Base-by-base conservation (phyloP, 1,140 invertebrate species). In the Bombus turneri region DNA sequence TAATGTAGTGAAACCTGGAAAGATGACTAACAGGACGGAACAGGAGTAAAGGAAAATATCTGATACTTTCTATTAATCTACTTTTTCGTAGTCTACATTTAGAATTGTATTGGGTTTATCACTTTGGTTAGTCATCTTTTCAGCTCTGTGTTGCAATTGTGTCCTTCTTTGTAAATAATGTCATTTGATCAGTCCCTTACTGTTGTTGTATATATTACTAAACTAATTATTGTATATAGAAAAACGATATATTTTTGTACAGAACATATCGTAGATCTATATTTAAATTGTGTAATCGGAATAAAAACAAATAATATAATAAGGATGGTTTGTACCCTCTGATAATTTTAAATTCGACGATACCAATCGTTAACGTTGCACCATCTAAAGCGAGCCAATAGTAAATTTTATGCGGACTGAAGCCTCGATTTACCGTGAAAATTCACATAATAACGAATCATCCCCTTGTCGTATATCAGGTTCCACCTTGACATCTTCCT, bases 361-460 rank as follows among this genome's bases (percentile, higher is more conserved):
- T 53, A 22, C 1, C 47, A 6, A 18, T 18, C 47, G 47, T 6
- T 53, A 6, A 5, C 47, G 47, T 0, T 22, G 18, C 18, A 62
- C 3, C 3, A 12, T 10, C n/a, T 15, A 66, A 18, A 22, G 13
- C n/a, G 15, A 28, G 15, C 28, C 13, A 18, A 53, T 34, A 74
- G 47, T n/a, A 18, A 47, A 86, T 84, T 74, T 83, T 41, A 53
- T 22, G 47, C 37, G 39, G 15, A 12, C 62, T 1, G n/a, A 22
- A 39, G 34, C 66, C 15, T 83, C 66, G 77, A 78, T 83, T 59
- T 53, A 74, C 43, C 31, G 81, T 85, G 87, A 86, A 93, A 93
- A 86, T 92, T 91, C 87, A 88, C 87, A 92, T 89, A 91, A 92
- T 91, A 93, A 92, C 87, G 87, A 91, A 93, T 90, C 88, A 91